A percentile compares a stretch with the other conserved stretches of the same genome.
Conservation (phyloP, 1,140 invertebrate species). For the Rhopalosiphum padi region DNA sequence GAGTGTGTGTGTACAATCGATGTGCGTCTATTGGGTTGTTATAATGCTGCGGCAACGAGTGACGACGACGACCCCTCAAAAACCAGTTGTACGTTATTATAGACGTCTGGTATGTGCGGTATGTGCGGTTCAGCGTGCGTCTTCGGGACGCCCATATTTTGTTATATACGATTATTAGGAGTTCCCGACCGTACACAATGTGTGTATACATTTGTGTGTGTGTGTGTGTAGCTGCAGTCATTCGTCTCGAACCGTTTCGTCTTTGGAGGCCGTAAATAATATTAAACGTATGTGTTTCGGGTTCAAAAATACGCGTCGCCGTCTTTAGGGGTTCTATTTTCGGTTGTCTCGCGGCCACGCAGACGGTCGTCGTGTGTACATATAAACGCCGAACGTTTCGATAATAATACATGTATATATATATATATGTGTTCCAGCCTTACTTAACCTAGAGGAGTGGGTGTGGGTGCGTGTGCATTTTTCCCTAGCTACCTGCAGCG, state of each 20-base stretch:
- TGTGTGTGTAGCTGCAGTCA: neutral
- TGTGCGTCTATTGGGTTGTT: neutral
- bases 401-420: neutral
- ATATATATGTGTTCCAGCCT: neutral
- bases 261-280: constrained; percentile 1
- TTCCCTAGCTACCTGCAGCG: neutral
- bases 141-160: neutral
- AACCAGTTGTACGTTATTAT: constrained; percentile 19
- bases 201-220: neutral
- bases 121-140: neutral
- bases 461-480: neutral
- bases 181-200: neutral
- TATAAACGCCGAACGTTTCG: neutral
- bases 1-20: neutral
- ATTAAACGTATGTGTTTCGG: neutral
- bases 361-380: neutral
- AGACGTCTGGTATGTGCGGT: constrained; percentile 45
- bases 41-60: neutral
- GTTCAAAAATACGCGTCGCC: neutral
- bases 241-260: constrained; percentile 17
- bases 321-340: constrained; percentile 5
- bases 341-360: neutral
- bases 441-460: neutral
- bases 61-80: neutral
- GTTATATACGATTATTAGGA: neutral